Evolutionary conservation across 1,140 invertebrate species (phyloP).

Genomic region (Gonatopus flavifemur): DNA sequence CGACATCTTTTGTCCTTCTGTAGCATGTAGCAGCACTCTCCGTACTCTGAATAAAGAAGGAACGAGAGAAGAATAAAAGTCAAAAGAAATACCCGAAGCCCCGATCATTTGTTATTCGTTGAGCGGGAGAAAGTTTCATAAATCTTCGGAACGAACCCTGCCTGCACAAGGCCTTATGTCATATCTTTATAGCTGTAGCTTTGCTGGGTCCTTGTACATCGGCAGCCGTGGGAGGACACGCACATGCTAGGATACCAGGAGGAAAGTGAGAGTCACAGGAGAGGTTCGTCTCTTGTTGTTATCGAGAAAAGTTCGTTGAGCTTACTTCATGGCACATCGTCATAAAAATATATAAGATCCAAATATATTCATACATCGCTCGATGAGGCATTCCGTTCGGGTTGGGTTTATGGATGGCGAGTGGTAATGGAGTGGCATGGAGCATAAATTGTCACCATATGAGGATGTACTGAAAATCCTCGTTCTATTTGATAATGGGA

Average conservation of each 20-base stretch:
- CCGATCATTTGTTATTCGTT: conserved; percentile 26
- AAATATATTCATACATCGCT: too few species aligned
- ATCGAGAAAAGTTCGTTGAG: not conserved
- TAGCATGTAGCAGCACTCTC: not conserved
- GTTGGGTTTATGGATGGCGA: too few species aligned
- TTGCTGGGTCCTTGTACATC: conserved; percentile 13
- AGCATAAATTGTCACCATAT: too few species aligned
- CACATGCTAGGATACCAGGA: conserved; percentile 2
- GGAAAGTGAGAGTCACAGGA: conserved; percentile 41
- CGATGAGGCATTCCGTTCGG: too few species aligned
- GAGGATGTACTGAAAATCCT: too few species aligned
- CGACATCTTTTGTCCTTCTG: too few species aligned
- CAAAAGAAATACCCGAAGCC: conserved; percentile 1
- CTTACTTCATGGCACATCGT: too few species aligned
- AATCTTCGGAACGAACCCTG: conserved; percentile 29
- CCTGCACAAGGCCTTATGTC: conserved; percentile 32
- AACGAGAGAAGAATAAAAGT: conserved; percentile 3
- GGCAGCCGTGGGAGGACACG: conserved; percentile 16
- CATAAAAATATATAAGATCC: too few species aligned
- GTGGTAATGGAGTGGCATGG: too few species aligned
- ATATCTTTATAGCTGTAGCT: conserved; percentile 27
- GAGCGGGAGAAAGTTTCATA: conserved; percentile 47
- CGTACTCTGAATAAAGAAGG: not conserved
- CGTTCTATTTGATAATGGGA: too few species aligned
- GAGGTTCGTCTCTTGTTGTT: conserved; percentile 14